phyloP scores from a whole-genome alignment of 2,888 invertebrate genomes.

The Synergus laeviventris region DNA sequence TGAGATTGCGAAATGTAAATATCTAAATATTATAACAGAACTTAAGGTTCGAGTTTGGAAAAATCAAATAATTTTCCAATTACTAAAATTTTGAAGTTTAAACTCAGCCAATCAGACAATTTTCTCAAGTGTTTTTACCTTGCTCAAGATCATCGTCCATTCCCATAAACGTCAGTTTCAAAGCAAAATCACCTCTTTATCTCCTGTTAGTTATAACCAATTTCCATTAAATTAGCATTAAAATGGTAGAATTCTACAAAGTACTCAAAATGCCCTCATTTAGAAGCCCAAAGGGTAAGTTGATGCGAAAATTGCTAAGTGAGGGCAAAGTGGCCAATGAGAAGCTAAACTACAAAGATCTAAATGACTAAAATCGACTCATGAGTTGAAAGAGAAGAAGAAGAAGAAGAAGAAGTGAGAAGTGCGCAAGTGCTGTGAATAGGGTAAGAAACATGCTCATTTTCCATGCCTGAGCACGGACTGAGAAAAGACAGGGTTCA shows the following conservation, averaged over 20 bases:
- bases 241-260: neutral
- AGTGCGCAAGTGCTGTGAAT: neutral
- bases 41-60: too few relatives aligned
- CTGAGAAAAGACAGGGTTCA: constrained; percentile 62
- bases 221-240: constrained; percentile 34
- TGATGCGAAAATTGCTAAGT: constrained; percentile 17
- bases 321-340: constrained; percentile 18
- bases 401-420: neutral
- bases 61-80: neutral
- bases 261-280: constrained; percentile 21
- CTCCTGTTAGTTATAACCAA: neutral
- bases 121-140: neutral
- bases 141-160: neutral
- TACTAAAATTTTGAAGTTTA: neutral
- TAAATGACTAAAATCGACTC: neutral
- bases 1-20: neutral
- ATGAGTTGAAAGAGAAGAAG: neutral
- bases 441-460: constrained; percentile 57
- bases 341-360: constrained; percentile 5
- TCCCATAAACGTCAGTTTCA: constrained; percentile 11
- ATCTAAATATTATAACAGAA: too few relatives aligned
- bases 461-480: constrained; percentile 61
- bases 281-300: neutral
- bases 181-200: constrained; percentile 29
- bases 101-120: neutral